These are phyloP conservation scores for Ornithoptera alexandrae DNA, from an alignment of 2,888 invertebrate species.

Conservation along the genomic window DNA sequence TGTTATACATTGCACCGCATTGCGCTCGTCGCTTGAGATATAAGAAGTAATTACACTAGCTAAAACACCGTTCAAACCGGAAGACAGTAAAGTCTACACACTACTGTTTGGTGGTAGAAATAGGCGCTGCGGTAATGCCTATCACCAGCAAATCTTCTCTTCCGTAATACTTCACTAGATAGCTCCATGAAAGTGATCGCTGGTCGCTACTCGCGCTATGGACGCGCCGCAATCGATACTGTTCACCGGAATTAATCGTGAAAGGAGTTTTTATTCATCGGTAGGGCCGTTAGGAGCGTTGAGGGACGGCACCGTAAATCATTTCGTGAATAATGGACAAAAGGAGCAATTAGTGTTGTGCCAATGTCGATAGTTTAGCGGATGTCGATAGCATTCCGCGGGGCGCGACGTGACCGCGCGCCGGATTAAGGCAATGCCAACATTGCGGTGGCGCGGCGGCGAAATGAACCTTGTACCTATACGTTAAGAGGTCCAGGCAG, in stretches of 20 bases:
- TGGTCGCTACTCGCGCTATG: no score
- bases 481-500: constrained; percentile 14
- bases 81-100: no score
- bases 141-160: no score
- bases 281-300: constrained; percentile 62
- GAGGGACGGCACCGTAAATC: constrained; percentile 64
- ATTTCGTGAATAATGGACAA: constrained; percentile 66
- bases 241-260: constrained; percentile 62
- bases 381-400: constrained; percentile 73
- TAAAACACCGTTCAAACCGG: no score
- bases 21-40: no score
- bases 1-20: no score
- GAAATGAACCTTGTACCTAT: constrained; percentile 44
- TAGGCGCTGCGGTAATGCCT: no score
- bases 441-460: constrained; percentile 25
- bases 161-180: no score
- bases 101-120: no score
- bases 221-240: no score
- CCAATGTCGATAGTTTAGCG: constrained; percentile 74
- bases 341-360: constrained; percentile 77
- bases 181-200: no score
- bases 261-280: constrained; percentile 64
- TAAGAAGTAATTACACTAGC: no score
- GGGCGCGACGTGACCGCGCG: constrained; percentile 69
- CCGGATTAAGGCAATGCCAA: constrained; percentile 55